Conservation (phyloP, 2,797 vertebrate species). For the Coreius guichenoti region DNA sequence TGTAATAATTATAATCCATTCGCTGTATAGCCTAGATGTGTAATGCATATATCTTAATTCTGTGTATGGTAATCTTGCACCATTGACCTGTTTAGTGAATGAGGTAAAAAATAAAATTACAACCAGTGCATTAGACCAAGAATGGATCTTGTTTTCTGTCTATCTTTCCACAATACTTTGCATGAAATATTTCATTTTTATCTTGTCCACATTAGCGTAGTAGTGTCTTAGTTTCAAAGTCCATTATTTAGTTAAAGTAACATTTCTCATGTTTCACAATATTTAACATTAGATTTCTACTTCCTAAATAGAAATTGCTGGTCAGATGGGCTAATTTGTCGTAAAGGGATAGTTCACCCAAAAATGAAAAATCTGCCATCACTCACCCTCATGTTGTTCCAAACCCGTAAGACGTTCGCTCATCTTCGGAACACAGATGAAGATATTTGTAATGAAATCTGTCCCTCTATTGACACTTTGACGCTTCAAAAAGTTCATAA, state of each 20-base stretch:
- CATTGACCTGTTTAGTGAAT: slow-evolving; percentile 96
- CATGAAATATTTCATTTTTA: background rate
- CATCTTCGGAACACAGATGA: no score
- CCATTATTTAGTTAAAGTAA: background rate
- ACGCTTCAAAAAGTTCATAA: no score
- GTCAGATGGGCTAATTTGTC: no score
- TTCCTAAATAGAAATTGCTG: no score
- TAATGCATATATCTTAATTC: slow-evolving; percentile 97
- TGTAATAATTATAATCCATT: slow-evolving; percentile 99
- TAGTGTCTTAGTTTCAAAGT: background rate
- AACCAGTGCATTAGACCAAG: slow-evolving; percentile 86
- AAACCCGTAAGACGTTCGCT: no score
- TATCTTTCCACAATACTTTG: slow-evolving; percentile 24
- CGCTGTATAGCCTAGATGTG: slow-evolving; percentile 99
- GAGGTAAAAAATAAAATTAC: slow-evolving; percentile 97
- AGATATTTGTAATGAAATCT: no score
- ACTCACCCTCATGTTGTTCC: no score
- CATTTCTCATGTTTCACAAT: background rate
- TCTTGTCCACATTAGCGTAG: background rate
- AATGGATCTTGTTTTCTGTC: slow-evolving; percentile 58
- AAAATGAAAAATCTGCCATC: no score
- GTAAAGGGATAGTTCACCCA: no score
- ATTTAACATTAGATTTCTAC: background rate
- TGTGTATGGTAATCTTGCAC: slow-evolving; percentile 99
- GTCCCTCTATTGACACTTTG: no score